Evolutionary conservation across 2,113 vertebrate genomes (phyloP).

Genomic region (Rhinopomastus cyanomelas): DNA sequence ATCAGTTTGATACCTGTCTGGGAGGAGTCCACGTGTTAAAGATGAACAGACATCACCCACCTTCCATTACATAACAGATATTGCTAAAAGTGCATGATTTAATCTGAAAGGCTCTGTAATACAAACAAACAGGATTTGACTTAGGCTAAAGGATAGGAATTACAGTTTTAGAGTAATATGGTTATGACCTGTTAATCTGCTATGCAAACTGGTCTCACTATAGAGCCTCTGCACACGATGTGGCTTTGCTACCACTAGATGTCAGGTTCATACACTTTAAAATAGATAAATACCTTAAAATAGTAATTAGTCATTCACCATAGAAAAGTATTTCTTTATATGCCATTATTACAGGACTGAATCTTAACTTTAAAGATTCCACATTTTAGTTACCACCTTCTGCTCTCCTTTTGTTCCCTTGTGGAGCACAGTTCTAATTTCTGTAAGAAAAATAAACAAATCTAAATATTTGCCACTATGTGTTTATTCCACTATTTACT

Average conservation of each 20-base stretch:
- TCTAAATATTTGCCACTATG: background rate
- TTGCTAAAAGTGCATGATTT: background rate
- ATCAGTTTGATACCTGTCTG: background rate
- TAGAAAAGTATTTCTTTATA: background rate
- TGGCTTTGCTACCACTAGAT: conserved; percentile 53
- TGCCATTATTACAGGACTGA: background rate
- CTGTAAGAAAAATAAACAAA: background rate
- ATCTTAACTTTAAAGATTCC: background rate
- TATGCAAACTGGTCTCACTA: background rate
- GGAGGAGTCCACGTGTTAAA: background rate
- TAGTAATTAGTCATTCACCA: background rate
- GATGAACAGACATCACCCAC: background rate
- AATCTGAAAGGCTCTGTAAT: background rate
- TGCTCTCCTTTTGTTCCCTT: background rate
- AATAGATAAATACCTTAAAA: background rate
- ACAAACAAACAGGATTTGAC: background rate
- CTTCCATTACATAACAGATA: background rate
- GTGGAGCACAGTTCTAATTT: background rate
- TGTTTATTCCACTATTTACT: background rate
- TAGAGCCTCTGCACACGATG: background rate
- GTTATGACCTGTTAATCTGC: background rate
- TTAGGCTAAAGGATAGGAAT: background rate
- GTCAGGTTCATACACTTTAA: conserved; percentile 51
- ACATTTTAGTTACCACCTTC: background rate
- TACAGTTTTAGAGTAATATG: background rate